Evolutionary conservation across 2,113 vertebrate species (phyloP), one percentile per base, ranked within the genome.

Genomic region (Protobothrops mucrosquamatus): DNA sequence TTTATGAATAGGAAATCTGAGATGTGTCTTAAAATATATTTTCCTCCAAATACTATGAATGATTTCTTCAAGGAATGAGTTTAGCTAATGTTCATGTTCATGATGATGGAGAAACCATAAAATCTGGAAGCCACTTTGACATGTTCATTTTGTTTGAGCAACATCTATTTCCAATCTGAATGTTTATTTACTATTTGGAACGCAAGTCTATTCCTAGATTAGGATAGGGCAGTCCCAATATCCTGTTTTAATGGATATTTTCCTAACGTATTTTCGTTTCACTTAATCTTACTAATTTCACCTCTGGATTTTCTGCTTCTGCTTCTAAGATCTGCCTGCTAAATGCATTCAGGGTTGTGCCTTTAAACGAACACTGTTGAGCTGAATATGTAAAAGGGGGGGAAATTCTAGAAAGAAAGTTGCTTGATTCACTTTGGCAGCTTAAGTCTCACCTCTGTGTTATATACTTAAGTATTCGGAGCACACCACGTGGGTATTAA

Each of bases 181-280:
- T 92, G 10, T 95, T 96, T 95, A 93, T 96, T 96, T 97, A 96
- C 93, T 94, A 86, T 93, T 93, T 92, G 90, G 92, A 94, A 94
- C 96, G 89, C 48, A 94, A 95, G 96, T 98, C 95, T 94, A 96
- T 96, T 95, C 95, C 95, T 91, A 69, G 91, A 94, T 95, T 94
- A 96, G 94, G 97, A 90, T 93, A 93, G 74, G 81, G 26, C 92
- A 81, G n/a, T 74, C n/a, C 64, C 92, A 95, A 90, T 69, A 89
- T 85, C 57, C 91, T 87, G 74, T 91, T 94, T 94, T 93, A 95
- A 93, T 87, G 88, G 88, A 86, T 94, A n/a, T n/a, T 95, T 94
- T 92, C 93, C 61, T 55, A 85, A 69, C 61, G 59, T 92, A 61
- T 1, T 91, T 96, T 96, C 92, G 93, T 96, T 94, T 95, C 7